Conservation (phyloP, 2,797 vertebrate species). For the Philypnodon macrostomus region DNA sequence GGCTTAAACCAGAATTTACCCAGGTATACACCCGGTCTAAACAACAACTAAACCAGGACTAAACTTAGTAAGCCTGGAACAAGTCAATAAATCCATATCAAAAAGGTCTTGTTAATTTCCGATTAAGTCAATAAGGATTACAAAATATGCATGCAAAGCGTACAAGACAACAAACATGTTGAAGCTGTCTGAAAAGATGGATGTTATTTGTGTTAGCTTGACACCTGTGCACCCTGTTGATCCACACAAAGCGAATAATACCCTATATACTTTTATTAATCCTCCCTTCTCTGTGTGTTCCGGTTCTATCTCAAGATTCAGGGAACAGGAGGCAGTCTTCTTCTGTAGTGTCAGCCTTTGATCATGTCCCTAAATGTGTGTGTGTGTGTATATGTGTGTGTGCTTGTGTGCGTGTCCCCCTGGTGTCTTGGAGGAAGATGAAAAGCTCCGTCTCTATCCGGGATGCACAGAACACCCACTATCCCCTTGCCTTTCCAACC, state of each 20-base stretch:
- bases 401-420: slow-evolving; percentile 41
- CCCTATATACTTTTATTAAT: slow-evolving; percentile 8
- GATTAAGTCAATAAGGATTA: too few relatives aligned
- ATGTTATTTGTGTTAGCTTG: background rate
- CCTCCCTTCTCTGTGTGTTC: slow-evolving; percentile 13
- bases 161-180: too few relatives aligned
- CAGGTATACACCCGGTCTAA: too few relatives aligned
- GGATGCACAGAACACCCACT: slow-evolving; percentile 74
- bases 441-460: slow-evolving; percentile 74
- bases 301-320: slow-evolving; percentile 9
- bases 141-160: too few relatives aligned
- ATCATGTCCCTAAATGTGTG: slow-evolving; percentile 44
- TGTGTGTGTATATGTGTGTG: slow-evolving; percentile 27
- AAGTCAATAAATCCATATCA: too few relatives aligned
- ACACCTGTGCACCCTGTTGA: slow-evolving; percentile 1
- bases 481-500: slow-evolving; percentile 28
- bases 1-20: too few relatives aligned
- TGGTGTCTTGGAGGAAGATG: slow-evolving; percentile 77
- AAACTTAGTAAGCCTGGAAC: too few relatives aligned
- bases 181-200: too few relatives aligned
- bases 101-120: too few relatives aligned
- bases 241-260: background rate
- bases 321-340: slow-evolving; percentile 48
- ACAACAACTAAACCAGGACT: too few relatives aligned
- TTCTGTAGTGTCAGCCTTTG: slow-evolving; percentile 66